Percentiles rank a stretch among this genome's conserved stretches.
Evolutionary conservation across 1,140 invertebrate species (phyloP).

Genomic region (Elysia chlorotica): DNA sequence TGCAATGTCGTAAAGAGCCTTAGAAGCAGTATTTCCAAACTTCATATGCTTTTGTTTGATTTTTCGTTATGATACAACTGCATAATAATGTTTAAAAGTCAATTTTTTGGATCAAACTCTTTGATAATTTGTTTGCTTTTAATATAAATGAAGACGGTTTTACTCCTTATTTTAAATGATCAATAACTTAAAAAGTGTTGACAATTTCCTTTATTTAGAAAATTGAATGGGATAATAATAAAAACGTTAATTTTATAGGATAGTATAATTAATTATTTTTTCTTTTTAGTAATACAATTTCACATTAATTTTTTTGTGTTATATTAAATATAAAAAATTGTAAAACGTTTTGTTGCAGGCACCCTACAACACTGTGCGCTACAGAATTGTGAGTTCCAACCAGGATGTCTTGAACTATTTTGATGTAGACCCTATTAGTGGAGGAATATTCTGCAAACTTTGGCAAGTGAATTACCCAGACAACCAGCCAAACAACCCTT

Average conservation of each 20-base stretch:
- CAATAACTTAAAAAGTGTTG: too few relatives aligned
- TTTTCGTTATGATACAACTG: not conserved
- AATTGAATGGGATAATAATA: too few relatives aligned
- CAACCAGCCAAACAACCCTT: not conserved
- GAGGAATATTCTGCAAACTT: not conserved
- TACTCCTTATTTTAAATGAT: too few relatives aligned
- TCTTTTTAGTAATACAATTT: not conserved
- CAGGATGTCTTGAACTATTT: not conserved
- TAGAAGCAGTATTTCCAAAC: not conserved
- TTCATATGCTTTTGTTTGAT: not conserved
- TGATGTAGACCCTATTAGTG: slow-evolving; percentile 8
- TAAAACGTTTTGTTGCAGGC: too few relatives aligned
- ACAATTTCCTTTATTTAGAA: too few relatives aligned
- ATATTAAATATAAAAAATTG: too few relatives aligned
- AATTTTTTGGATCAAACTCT: too few relatives aligned
- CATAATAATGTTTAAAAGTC: not conserved
- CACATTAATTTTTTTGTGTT: too few relatives aligned
- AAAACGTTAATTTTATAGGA: too few relatives aligned
- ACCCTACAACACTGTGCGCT: slow-evolving; percentile 5
- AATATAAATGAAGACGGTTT: too few relatives aligned
- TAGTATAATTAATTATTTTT: not conserved
- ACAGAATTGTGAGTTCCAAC: not conserved
- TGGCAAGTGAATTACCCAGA: slow-evolving; percentile 15
- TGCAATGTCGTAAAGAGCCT: not conserved
- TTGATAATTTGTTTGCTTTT: too few relatives aligned